phyloP scores from a whole-genome alignment of 2,113 vertebrate species.

The Thermophis baileyi region DNA sequence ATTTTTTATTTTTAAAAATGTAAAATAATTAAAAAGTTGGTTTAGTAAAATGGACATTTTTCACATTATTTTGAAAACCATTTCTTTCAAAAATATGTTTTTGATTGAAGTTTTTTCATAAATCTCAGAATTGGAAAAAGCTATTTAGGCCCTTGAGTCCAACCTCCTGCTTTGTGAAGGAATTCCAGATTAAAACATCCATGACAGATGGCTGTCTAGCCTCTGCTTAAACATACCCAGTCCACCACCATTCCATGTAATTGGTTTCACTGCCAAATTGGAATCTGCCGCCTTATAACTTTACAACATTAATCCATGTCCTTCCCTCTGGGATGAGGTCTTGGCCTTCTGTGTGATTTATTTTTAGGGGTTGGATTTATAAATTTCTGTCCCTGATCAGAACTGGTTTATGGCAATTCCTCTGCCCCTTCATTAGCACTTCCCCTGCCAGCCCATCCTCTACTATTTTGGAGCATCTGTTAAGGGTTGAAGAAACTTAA shows the following conservation, averaged over 20 bases:
- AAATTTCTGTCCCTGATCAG: background rate
- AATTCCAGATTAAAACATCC: background rate
- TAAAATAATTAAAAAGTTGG: background rate
- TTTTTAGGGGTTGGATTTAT: background rate
- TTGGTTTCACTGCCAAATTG: background rate
- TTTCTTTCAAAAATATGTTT: background rate
- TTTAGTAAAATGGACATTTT: background rate
- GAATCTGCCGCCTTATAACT: background rate
- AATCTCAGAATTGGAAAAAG: background rate
- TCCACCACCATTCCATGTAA: background rate
- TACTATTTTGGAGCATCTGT: background rate
- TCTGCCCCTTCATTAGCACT: background rate
- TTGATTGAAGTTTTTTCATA: background rate
- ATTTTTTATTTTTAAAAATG: accelerated
- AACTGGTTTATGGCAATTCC: background rate
- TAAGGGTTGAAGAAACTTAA: background rate
- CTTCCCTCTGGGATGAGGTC: background rate
- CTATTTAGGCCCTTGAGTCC: background rate
- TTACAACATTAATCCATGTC: background rate
- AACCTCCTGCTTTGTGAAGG: background rate
- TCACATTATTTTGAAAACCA: accelerated
- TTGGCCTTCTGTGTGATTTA: background rate
- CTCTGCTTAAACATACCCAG: background rate
- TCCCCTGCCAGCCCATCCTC: background rate
- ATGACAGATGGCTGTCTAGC: background rate